These are phyloP conservation scores for Mormyrops boulengeri DNA, from an alignment of 2,797 vertebrate genomes.

Conservation along the genomic window DNA sequence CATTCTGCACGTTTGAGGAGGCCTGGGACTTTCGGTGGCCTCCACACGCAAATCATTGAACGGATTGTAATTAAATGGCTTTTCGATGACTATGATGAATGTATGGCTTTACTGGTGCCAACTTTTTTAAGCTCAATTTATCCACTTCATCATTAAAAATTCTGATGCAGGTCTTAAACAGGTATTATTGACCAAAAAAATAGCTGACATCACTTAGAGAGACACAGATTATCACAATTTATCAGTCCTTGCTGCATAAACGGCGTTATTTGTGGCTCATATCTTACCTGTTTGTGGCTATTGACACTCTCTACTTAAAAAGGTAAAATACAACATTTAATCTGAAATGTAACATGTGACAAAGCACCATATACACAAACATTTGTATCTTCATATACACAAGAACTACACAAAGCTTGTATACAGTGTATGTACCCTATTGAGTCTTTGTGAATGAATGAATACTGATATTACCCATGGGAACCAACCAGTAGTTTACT, in stretches of 20 bases:
- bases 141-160: not conserved
- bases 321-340: not conserved
- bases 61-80: not conserved
- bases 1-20: not conserved
- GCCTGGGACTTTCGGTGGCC: not conserved
- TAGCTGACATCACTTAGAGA: not conserved
- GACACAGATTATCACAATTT: not conserved
- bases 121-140: not conserved
- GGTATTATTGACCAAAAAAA: not conserved
- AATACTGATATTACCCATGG: not conserved
- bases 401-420: not conserved
- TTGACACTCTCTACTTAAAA: not conserved
- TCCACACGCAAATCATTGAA: not conserved
- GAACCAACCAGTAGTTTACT: not conserved
- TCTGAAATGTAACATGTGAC: not conserved
- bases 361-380: not conserved
- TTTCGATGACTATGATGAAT: not conserved
- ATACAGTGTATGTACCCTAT: not conserved
- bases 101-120: not conserved
- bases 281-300: not conserved
- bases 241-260: not conserved
- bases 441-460: not conserved
- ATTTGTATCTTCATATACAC: not conserved
- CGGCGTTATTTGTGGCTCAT: not conserved
- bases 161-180: not conserved